Evolutionary conservation across 2,888 invertebrate genomes (phyloP), one percentile per base, ranked within the genome.

Genomic region (Colletes collaris): DNA sequence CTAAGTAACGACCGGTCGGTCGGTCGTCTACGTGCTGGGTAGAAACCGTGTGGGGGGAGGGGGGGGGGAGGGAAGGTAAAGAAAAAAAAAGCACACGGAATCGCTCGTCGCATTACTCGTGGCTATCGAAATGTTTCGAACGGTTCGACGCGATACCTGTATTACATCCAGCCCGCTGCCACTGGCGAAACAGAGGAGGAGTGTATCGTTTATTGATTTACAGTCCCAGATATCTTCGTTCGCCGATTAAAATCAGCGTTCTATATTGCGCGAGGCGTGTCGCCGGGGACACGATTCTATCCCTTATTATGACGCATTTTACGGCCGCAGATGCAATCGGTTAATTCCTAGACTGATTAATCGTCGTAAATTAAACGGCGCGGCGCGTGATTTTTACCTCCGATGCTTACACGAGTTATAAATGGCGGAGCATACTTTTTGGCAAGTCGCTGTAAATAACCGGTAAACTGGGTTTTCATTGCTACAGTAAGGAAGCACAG

Each of bases 181-280:
- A 74, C 58, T 64, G 86, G 86, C 84, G 52, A 70, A 76, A 65
- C 37, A 53, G 40, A 60, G 66, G 76, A 81, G 66, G 27, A 66
- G 84, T 37, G 58, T 83, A 86, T 83, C 86, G 83, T 78, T 86
- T 86, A 86, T 86, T 86, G 86, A 86, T 86, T 86, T 86, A 86
- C 86, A 81, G 85, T 86, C 67, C 78, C 71, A 78, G 86, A 85
- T 85, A 83, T 79, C 81, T 76, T 68, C 52, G 52, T 74, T 56
- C 59, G 27, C 11, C 69, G 86, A 86, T 86, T 85, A 80, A 83
- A 74, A 86, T 86, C 86, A 53, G 59, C 78, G 77, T 71, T 76
- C 72, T 72, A 73, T 67, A 81, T 81, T 76, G 74, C 53, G 62
- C 77, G 74, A 58, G 64, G 59, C 67, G 66, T 66, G 66, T 66